phyloP scores from a whole-genome alignment of 1,140 invertebrate species.

The Drosophila nikananu region DNA sequence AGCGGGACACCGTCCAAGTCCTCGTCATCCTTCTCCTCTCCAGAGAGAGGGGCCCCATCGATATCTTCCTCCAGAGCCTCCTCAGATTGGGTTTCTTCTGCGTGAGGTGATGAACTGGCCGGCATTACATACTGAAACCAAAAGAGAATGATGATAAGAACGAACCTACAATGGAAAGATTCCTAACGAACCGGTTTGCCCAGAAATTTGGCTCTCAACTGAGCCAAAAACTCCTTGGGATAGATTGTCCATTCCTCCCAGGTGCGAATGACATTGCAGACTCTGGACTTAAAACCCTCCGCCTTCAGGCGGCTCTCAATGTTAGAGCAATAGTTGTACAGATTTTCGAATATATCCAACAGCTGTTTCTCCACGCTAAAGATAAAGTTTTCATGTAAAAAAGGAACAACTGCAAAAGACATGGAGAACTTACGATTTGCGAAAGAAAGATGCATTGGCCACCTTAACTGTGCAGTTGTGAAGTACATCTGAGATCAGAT shows the following conservation, averaged over 20 bases:
- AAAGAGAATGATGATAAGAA: background rate
- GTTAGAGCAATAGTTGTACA: constrained; percentile 91
- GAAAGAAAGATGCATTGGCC: constrained; percentile 98
- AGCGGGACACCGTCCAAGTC: constrained; percentile 92
- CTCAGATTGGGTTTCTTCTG: constrained; percentile 59
- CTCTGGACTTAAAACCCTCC: constrained; percentile 97
- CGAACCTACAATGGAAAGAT: background rate
- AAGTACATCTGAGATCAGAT: constrained; percentile 98
- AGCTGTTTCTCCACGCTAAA: constrained; percentile 94
- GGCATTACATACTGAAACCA: constrained; percentile 35
- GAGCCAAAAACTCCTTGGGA: constrained; percentile 96
- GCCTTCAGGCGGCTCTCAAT: constrained; percentile 96
- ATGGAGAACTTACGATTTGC: constrained; percentile 90
- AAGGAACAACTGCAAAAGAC: fast-evolving
- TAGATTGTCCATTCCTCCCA: constrained; percentile 99
- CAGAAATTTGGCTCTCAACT: constrained; percentile 96
- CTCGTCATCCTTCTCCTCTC: constrained; percentile 88
- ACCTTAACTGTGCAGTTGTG: constrained; percentile 99
- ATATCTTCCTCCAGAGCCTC: constrained; percentile 86
- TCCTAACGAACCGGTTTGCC: constrained; percentile 86
- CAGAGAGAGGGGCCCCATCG: constrained; percentile 89
- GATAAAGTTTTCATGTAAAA: background rate
- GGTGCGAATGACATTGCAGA: constrained; percentile 97
- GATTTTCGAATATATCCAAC: constrained; percentile 93
- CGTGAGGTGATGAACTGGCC: constrained; percentile 36